phyloP scores from a whole-genome alignment of 2,113 vertebrate species.

The Cygnus atratus region DNA sequence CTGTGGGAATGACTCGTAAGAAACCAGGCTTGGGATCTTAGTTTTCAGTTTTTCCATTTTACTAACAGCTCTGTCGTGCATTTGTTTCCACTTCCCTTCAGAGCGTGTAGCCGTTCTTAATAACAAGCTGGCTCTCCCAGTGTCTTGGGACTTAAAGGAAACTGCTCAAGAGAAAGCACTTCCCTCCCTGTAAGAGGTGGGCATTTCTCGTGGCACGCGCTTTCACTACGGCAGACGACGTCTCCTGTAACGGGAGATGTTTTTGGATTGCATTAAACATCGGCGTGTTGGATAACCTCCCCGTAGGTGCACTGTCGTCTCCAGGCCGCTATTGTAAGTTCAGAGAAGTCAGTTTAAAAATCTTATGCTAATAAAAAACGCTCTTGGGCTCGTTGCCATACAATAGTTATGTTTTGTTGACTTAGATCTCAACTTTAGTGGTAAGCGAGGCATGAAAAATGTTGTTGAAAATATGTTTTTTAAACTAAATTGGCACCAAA shows the following conservation, averaged over 20 bases:
- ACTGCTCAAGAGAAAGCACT: neutral
- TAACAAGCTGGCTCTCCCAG: accelerated
- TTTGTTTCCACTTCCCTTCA: neutral
- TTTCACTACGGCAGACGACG: neutral
- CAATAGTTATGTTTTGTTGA: constrained; percentile 48
- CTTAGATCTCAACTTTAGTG: constrained; percentile 43
- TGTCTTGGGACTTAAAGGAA: neutral
- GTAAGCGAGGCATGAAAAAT: constrained; percentile 34
- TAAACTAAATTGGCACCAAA: constrained; percentile 43
- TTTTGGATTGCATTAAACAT: constrained; percentile 52
- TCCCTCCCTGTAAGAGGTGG: neutral
- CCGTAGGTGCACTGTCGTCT: neutral
- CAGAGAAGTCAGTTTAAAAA: neutral
- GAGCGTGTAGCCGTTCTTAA: neutral
- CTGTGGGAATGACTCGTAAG: constrained; percentile 50
- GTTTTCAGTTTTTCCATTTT: neutral
- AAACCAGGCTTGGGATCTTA: constrained; percentile 16
- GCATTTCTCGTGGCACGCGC: neutral
- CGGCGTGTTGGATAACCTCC: neutral
- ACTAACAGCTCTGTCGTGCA: neutral
- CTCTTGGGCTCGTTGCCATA: constrained; percentile 22
- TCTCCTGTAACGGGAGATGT: constrained; percentile 44
- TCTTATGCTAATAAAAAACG: neutral
- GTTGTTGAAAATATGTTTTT: constrained; percentile 48
- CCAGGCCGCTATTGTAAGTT: neutral